Evolutionary conservation across 2,888 invertebrate genomes (phyloP).

Genomic region (Leucozona laternaria): DNA sequence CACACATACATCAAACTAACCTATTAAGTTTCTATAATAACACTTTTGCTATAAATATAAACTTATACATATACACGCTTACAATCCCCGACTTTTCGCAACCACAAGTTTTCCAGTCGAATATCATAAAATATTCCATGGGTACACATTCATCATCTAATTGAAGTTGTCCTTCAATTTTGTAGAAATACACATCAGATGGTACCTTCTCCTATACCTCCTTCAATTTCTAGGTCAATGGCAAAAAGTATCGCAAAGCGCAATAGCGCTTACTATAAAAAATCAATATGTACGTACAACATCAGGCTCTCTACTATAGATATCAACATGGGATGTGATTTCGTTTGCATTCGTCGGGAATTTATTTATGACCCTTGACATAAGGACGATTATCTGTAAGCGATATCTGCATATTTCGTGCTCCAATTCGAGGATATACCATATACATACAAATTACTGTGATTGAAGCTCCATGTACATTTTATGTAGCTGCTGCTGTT

Average conservation of each 20-base stretch:
- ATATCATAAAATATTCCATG: constrained; percentile 42
- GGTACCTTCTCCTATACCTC: constrained; percentile 28
- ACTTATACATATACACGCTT: background rate
- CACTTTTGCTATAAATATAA: background rate
- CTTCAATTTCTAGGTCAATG: constrained; percentile 71
- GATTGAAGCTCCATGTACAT: background rate
- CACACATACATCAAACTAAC: too few species aligned
- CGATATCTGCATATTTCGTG: constrained; percentile 46
- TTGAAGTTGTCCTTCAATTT: constrained; percentile 70
- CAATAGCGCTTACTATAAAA: constrained; percentile 64
- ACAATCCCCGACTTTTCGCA: constrained; percentile 28
- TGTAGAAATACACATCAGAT: constrained; percentile 42
- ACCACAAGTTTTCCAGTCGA: constrained; percentile 40
- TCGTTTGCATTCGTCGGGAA: constrained; percentile 55
- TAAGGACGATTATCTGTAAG: constrained; percentile 71
- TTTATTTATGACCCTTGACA: constrained; percentile 64
- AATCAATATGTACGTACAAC: constrained; percentile 71
- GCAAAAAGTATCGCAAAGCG: constrained; percentile 57
- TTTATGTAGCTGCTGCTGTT: background rate
- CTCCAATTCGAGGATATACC: constrained; percentile 23
- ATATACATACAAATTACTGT: background rate
- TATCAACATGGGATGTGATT: constrained; percentile 19
- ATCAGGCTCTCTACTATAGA: constrained; percentile 13
- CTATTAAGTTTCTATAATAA: background rate
- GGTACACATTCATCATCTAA: constrained; percentile 14